Evolutionary conservation across 2,888 invertebrate species (phyloP).

Genomic region (Dendrolimus houi): DNA sequence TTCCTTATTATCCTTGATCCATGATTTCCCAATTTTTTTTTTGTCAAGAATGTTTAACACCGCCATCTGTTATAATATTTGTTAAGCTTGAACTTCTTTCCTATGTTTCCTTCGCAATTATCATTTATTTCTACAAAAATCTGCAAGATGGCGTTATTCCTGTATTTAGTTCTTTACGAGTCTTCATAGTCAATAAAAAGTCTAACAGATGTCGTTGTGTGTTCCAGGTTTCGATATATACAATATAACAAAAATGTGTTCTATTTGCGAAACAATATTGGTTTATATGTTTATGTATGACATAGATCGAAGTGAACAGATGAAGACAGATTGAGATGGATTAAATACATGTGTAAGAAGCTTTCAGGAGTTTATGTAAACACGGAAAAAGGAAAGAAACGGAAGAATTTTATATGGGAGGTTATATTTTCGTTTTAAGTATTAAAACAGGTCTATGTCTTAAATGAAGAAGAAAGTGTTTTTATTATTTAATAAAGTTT

Average conservation of each 20-base stretch:
- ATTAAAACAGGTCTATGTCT: too few species aligned
- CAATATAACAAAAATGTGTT: neutral
- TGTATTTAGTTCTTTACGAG: neutral
- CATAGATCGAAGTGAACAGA: neutral
- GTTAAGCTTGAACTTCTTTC: too few species aligned
- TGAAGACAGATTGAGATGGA: neutral
- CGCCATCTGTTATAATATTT: too few species aligned
- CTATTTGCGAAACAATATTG: neutral
- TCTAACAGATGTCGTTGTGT: conserved; percentile 21
- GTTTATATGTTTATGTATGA: neutral
- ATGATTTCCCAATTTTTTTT: too few species aligned
- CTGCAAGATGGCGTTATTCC: conserved; percentile 29
- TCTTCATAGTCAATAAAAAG: neutral
- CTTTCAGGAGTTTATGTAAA: neutral
- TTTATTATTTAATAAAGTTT: too few species aligned
- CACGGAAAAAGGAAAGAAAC: neutral
- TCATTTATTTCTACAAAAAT: conserved; percentile 18
- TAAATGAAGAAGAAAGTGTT: too few species aligned
- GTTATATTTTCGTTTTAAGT: too few species aligned
- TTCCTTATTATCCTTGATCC: too few species aligned
- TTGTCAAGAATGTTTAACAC: too few species aligned
- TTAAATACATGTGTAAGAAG: neutral
- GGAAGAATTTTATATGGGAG: too few species aligned
- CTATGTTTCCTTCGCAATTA: too few species aligned
- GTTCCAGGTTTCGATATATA: neutral